Evolutionary conservation across 2,113 vertebrate species (phyloP).

Genomic region (Dolichallabes microphthalmus): DNA sequence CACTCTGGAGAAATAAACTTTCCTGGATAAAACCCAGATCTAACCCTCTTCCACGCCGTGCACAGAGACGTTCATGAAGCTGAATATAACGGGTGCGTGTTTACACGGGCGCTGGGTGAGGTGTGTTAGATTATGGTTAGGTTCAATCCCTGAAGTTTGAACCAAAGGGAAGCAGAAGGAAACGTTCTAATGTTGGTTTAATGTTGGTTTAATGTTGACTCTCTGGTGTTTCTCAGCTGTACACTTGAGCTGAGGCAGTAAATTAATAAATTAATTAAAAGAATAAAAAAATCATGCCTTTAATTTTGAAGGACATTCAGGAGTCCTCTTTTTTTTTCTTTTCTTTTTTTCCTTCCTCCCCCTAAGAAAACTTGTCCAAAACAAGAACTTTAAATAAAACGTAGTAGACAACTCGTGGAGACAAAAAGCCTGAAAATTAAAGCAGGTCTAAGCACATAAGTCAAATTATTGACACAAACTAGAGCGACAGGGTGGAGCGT

Average conservation of each 20-base stretch:
- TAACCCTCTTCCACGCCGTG: neutral
- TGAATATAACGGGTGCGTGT: neutral
- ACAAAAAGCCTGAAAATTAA: too few species aligned
- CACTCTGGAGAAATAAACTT: neutral
- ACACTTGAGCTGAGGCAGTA: too few species aligned
- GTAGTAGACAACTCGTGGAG: too few species aligned
- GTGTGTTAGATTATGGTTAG: neutral
- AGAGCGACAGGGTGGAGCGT: neutral
- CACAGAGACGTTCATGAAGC: neutral
- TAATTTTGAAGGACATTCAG: too few species aligned
- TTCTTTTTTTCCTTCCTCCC: too few species aligned
- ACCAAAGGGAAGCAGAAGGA: neutral
- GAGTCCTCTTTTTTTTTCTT: too few species aligned
- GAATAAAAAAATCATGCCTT: too few species aligned
- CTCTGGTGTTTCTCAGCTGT: neutral
- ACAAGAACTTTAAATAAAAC: too few species aligned
- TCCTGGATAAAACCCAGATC: neutral
- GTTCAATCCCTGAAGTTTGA: neutral
- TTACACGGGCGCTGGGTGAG: neutral
- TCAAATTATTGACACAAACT: neutral
- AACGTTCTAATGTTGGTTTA: too few species aligned
- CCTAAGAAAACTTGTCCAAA: too few species aligned
- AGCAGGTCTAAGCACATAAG: neutral
- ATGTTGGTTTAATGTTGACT: neutral
- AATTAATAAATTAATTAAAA: too few species aligned